A percentile compares a stretch with the other conserved stretches of the same genome.
Evolutionary conservation across 2,888 invertebrate genomes (phyloP).

Genomic region (Cryptocheilus praepositus): DNA sequence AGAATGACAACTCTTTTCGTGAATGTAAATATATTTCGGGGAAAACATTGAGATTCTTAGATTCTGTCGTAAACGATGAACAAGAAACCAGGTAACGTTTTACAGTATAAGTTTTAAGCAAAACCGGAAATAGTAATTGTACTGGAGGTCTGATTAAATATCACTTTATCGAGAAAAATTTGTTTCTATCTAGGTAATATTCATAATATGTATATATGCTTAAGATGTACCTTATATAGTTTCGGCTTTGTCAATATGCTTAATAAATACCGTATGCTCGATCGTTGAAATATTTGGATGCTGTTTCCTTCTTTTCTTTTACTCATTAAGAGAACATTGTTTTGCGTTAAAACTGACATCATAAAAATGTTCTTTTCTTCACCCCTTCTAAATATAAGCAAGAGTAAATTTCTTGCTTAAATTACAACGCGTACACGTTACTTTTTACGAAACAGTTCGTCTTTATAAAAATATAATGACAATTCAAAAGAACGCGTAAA

Average conservation of each 20-base stretch:
- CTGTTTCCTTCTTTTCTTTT: too few species aligned
- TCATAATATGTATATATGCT: conserved; percentile 16
- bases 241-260: conserved; percentile 11
- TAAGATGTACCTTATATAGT: conserved; percentile 15
- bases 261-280: conserved; percentile 7
- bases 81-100: too few species aligned
- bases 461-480: conserved; percentile 13
- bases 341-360: neutral
- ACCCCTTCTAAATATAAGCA: conserved; percentile 1
- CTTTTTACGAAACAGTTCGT: neutral
- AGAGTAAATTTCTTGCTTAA: neutral
- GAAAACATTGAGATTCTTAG: too few species aligned
- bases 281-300: conserved; percentile 15
- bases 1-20: too few species aligned
- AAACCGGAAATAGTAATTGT: conserved; percentile 11
- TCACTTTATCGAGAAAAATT: conserved; percentile 30
- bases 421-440: neutral
- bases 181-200: conserved; percentile 43
- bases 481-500: conserved; percentile 21
- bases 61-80: too few species aligned
- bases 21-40: too few species aligned
- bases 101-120: too few species aligned
- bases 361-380: conserved; percentile 3
- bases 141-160: conserved; percentile 22
- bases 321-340: too few species aligned